phyloP scores from a whole-genome alignment of 2,113 vertebrate genomes.

The Pseudopipra pipra region DNA sequence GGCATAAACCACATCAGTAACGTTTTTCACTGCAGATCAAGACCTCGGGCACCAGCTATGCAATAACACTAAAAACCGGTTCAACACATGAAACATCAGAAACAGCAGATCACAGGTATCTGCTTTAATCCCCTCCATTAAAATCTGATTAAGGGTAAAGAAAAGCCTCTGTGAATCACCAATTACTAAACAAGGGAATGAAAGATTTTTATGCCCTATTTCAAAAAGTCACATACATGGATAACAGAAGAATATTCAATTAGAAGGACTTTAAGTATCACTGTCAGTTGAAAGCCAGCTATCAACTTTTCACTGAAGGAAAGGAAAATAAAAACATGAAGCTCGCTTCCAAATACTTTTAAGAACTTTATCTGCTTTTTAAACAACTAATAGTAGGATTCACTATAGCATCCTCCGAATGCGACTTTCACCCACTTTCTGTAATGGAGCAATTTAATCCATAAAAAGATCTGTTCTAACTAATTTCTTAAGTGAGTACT shows the following conservation, averaged over 20 bases:
- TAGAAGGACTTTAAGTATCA: background rate
- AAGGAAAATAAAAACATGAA: background rate
- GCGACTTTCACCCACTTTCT: background rate
- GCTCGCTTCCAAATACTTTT: background rate
- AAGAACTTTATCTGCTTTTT: background rate
- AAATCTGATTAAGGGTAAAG: background rate
- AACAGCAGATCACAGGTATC: background rate
- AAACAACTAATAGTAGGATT: background rate
- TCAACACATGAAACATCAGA: background rate
- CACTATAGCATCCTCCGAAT: background rate
- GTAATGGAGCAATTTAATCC: background rate
- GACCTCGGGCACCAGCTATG: background rate
- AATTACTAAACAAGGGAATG: background rate
- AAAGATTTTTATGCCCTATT: background rate
- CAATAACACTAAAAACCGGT: background rate
- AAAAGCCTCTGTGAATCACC: background rate
- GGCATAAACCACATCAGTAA: background rate
- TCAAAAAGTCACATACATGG: background rate
- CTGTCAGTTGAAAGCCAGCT: background rate
- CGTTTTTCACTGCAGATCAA: background rate
- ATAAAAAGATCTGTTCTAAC: background rate
- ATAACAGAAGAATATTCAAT: background rate
- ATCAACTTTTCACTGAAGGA: background rate
- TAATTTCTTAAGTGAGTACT: background rate
- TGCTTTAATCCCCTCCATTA: background rate